Base-by-base conservation (phyloP, 1,140 invertebrate genomes). In the Heliconius nattereri region DNA sequence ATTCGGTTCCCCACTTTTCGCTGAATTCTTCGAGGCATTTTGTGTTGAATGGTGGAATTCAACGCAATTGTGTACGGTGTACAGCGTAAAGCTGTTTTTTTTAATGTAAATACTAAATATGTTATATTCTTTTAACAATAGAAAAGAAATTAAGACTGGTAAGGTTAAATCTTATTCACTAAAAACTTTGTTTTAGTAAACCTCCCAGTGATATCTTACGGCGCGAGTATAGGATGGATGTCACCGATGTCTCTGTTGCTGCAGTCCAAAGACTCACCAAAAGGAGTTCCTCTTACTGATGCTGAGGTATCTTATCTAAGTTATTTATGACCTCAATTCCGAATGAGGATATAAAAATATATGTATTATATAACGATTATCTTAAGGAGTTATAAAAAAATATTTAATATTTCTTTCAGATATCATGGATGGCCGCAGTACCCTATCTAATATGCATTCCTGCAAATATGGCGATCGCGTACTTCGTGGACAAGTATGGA, bases 161-260 rank as follows among this genome's bases (percentile, higher is more conserved):
- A 16, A 45, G 7, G 9, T 71, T 26, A 20, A n/a, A 26, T 52
- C 20, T 9, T 40, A 26, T 45, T 79, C 66, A 74, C 71, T 76
- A 70, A 70, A 52, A 19, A 52, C n/a, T 60, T 40, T 80, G 40
- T 89, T 88, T 6, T 88, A 96, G 96, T 92, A 32, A 96, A 96
- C 81, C 71, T 95, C 0, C 90, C 94, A 9, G 78, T 91, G 0
- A 79, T 96, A 26, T 86, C 90, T 1, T 60, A 60, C 57, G 57
- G 57, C 8, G 57, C 57, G 8, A 60, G 57, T 60, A 60, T 60
- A 60, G 57, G 57, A 26, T 60, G 57, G 57, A 60, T 60, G 57
- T 60, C 57, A 1, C 57, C 57, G 9, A 60, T 60, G 57, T 60
- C 57, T 0, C 23, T 60, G 23, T 26, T 66, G 23, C 57, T 66